Conservation (phyloP, 2,888 invertebrate genomes). For the Campoplex capitator region DNA sequence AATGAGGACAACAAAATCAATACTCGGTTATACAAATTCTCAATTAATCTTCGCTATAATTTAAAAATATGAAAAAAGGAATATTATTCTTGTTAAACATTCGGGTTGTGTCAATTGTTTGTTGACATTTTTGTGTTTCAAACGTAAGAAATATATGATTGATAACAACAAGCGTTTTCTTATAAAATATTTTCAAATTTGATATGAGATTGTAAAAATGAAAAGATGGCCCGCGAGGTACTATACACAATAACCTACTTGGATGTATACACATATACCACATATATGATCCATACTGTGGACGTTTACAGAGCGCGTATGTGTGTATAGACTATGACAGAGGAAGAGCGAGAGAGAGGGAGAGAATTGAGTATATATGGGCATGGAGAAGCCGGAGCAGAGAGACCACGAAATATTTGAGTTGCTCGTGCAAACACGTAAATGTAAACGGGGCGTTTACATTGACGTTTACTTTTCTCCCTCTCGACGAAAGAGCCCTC, state of each 20-base stretch:
- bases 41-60: not conserved
- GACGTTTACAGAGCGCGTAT: not conserved
- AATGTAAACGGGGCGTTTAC: slow-evolving; percentile 84
- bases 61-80: too few species aligned
- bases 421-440: slow-evolving; percentile 83
- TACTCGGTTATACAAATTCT: not conserved
- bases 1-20: not conserved
- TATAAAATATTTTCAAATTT: not conserved
- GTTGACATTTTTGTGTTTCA: not conserved
- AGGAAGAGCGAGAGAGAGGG: slow-evolving; percentile 3
- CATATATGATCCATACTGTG: not conserved
- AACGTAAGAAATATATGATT: not conserved
- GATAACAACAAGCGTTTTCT: not conserved
- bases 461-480: slow-evolving; percentile 83
- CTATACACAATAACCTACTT: not conserved
- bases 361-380: slow-evolving; percentile 35
- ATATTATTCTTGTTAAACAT: not conserved
- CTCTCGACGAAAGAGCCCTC: slow-evolving; percentile 73
- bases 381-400: slow-evolving; percentile 71
- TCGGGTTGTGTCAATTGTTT: too few species aligned
- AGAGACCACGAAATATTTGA: slow-evolving; percentile 83
- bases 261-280: not conserved
- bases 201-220: not conserved
- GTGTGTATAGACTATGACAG: slow-evolving; percentile 3
- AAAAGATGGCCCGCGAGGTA: not conserved